A percentile compares a stretch with the other conserved stretches of the same genome.
phyloP scores from a whole-genome alignment of 2,888 invertebrate species.

The Drosophila meridiana region DNA sequence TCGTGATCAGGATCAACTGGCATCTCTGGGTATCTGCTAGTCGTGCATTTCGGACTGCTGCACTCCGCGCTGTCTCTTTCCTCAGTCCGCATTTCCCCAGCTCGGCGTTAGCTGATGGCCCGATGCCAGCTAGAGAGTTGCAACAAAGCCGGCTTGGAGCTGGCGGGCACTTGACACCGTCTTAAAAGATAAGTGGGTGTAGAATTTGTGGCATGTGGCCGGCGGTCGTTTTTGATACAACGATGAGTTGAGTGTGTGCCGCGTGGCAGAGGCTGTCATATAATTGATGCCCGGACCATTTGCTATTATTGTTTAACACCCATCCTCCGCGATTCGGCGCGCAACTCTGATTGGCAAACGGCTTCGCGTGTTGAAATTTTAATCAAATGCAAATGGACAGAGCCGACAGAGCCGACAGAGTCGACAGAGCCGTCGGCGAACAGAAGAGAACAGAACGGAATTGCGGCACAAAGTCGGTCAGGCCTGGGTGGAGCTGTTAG shows the following conservation, averaged over 20 bases:
- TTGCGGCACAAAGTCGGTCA: constrained; percentile 59
- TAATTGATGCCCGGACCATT: constrained; percentile 78
- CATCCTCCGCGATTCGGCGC: constrained; percentile 1
- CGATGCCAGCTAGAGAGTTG: constrained; percentile 40
- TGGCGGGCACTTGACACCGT: constrained; percentile 80
- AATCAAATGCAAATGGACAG: constrained; percentile 70
- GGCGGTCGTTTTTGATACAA: constrained; percentile 44
- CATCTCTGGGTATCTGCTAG: background rate
- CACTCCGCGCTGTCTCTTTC: background rate
- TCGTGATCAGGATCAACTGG: background rate
- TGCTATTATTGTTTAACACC: constrained; percentile 79
- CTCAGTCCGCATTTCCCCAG: background rate
- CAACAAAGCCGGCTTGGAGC: constrained; percentile 70
- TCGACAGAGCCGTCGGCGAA: background rate
- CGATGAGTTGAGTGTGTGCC: constrained; percentile 10
- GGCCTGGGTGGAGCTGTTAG: constrained; percentile 55
- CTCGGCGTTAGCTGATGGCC: constrained; percentile 48
- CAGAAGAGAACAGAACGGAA: constrained; percentile 13
- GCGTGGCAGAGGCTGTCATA: constrained; percentile 70
- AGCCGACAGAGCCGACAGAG: background rate
- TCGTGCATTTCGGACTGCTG: background rate
- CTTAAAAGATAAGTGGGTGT: constrained; percentile 77
- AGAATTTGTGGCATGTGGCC: constrained; percentile 74
- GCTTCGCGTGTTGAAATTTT: constrained; percentile 67
- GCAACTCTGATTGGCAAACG: constrained; percentile 57